phyloP scores from a whole-genome alignment of 2,797 vertebrate genomes.

The Clamator glandarius region DNA sequence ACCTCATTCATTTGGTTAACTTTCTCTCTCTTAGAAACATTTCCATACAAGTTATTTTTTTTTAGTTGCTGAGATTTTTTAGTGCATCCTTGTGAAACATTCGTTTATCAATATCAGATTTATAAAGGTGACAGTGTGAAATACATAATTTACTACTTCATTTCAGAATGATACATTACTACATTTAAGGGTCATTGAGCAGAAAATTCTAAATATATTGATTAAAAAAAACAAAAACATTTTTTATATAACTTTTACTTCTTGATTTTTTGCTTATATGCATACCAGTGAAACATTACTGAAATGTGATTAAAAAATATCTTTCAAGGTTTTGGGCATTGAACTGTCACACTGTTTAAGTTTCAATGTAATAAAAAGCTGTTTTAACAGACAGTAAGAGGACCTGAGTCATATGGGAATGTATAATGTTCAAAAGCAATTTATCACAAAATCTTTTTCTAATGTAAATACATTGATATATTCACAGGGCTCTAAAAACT shows the following conservation, averaged over 20 bases:
- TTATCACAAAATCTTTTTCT: constrained; percentile 41
- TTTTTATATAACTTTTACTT: not conserved
- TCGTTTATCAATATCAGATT: not conserved
- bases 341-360: not conserved
- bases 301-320: not conserved
- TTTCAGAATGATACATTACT: not conserved
- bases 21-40: not conserved
- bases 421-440: constrained; percentile 28
- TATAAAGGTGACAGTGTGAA: not conserved
- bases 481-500: not conserved
- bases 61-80: not conserved
- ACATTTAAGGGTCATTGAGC: not conserved
- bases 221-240: not conserved
- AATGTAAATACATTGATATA: constrained; percentile 1
- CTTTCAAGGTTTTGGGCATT: not conserved
- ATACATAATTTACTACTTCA: not conserved
- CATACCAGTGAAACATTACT: not conserved
- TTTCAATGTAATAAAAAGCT: not conserved
- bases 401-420: not conserved
- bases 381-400: constrained; percentile 4
- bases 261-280: not conserved
- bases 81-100: not conserved
- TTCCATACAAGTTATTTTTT: not conserved
- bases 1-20: not conserved
- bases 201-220: not conserved